Percentiles rank a stretch among this genome's conserved stretches.
phyloP scores from a whole-genome alignment of 2,888 invertebrate genomes.

The Callyntrura sp. region DNA sequence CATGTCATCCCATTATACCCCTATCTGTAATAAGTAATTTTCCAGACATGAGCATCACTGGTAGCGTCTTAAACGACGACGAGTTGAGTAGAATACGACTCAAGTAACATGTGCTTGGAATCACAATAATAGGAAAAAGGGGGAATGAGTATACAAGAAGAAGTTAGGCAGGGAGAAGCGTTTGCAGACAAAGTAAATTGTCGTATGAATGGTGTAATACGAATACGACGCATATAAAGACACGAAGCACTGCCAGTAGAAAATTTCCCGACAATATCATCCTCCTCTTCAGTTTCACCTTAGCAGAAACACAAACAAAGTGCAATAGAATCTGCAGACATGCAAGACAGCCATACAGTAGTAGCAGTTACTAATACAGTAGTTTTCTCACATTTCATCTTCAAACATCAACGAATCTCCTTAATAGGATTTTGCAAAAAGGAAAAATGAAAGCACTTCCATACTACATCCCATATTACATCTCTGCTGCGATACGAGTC shows the following conservation, averaged over 20 bases:
- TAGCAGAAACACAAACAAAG: neutral
- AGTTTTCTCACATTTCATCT: constrained; percentile 46
- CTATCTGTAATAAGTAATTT: too few species aligned
- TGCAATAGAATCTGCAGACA: neutral
- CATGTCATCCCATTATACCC: too few species aligned
- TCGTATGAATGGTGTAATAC: constrained; percentile 21
- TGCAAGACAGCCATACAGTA: neutral
- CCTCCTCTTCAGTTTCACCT: neutral
- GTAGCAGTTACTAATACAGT: neutral
- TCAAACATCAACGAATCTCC: constrained; percentile 26
- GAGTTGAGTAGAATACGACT: too few species aligned
- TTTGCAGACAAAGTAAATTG: constrained; percentile 10
- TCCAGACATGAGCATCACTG: too few species aligned
- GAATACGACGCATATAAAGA: neutral
- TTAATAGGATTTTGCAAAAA: constrained; percentile 40
- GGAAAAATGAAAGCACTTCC: constrained; percentile 20
- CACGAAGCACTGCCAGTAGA: neutral
- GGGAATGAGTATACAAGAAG: neutral
- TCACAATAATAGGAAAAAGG: constrained; percentile 23
- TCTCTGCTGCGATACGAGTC: too few species aligned
- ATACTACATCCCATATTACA: too few species aligned
- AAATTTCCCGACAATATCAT: constrained; percentile 3
- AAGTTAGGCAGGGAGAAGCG: neutral
- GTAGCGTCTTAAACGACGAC: too few species aligned
- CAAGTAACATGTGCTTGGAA: constrained; percentile 45